Percentiles rank a stretch among this genome's conserved stretches.
phyloP scores from a whole-genome alignment of 2,888 invertebrate genomes.

The Tanypteryx hageni region DNA sequence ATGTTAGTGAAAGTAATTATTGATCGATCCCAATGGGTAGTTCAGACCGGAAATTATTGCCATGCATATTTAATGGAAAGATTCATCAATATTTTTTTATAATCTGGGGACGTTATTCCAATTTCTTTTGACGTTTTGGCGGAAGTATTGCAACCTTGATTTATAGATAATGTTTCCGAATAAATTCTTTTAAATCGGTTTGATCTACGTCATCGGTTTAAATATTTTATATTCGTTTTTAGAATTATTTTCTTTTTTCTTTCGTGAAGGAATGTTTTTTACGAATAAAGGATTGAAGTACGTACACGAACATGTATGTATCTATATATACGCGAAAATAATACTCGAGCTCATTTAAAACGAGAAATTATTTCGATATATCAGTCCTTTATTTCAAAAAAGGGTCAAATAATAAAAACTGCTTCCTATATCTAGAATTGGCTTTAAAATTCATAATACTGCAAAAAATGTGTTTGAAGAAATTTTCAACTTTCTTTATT shows the following conservation, averaged over 20 bases:
- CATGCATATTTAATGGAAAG: conserved; percentile 13
- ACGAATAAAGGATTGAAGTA: no score
- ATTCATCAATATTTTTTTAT: conserved; percentile 1
- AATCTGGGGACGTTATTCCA: background rate
- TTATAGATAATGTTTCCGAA: background rate
- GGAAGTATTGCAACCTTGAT: background rate
- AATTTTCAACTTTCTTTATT: no score
- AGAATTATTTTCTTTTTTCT: background rate
- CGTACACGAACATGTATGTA: no score
- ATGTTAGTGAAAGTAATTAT: background rate
- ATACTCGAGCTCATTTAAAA: no score
- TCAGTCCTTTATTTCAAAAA: no score
- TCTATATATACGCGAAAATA: no score
- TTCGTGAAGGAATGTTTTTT: background rate
- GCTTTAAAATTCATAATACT: no score
- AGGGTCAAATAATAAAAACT: no score
- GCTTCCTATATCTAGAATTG: no score
- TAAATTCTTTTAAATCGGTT: background rate
- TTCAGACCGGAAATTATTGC: background rate
- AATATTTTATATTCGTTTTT: background rate
- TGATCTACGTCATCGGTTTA: background rate
- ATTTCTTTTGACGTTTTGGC: background rate
- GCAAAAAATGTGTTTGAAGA: no score
- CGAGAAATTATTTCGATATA: no score
- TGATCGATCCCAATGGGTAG: background rate